Evolutionary conservation across 2,113 vertebrate genomes (phyloP), one percentile per base, ranked within the genome.

Genomic region (Cyanoderma ruficeps): DNA sequence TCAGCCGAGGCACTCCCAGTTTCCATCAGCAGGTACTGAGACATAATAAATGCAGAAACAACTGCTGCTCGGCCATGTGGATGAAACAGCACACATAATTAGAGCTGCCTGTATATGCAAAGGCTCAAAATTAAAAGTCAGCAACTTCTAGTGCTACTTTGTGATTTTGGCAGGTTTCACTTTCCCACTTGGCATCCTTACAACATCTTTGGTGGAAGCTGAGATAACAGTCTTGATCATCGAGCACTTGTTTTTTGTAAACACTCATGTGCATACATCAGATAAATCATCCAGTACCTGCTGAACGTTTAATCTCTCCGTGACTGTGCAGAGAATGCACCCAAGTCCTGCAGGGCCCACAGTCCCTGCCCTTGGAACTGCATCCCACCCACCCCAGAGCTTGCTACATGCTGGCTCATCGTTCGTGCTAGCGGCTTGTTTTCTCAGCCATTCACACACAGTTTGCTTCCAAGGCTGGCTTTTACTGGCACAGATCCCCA

Each of bases 401-500:
- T 67, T 12, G 67, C 23, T 33, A 13, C 41, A 16, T 7, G 2
- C 10, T 69, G 52, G 72, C 46, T 94, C 69, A 42, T 30, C 2
- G 0, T 15, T 68, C 10, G 0, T 52, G 44, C 74, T 65, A 27
- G 69, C 2, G 1, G 74, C 70, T 85, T 77, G 57, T 87, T 88
- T 94, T 22, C 83, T 90, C 87, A 61, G 61, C 71, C 76, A n/a
- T 79, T 68, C 68, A 68, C 68, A 74, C 41, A 60, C 6, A 1
- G 79, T 18, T 77, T 72, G 83, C 94, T 94, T 88, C 88, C 87
- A 92, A 93, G 83, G 60, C 89, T 83, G 77, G n/a, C 44, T 75
- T 82, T 77, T 79, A 53, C 27, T 93, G 93, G 96, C 95, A 92
- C 21, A 52, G 49, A 72, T 37, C 39, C 80, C 57, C 79, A 46